Evolutionary conservation across 2,113 vertebrate species (phyloP).

Genomic region (Noctilio leporinus): DNA sequence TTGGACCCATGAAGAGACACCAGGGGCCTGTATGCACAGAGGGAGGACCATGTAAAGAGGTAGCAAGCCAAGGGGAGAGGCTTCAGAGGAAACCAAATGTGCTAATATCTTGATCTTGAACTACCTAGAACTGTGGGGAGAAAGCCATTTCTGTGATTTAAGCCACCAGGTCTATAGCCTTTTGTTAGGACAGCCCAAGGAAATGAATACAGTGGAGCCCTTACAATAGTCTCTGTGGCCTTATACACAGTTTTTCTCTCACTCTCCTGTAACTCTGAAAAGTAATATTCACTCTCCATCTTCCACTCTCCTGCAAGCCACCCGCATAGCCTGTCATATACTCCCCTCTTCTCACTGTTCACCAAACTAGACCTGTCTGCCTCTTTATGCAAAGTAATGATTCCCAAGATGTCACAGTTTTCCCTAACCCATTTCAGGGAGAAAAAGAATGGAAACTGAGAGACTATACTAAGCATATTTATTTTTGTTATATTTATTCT

Average conservation of each 20-base stretch:
- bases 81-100: neutral
- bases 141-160: neutral
- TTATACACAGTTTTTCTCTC: neutral
- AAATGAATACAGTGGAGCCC: neutral
- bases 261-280: neutral
- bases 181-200: neutral
- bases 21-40: accelerated
- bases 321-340: neutral
- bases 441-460: neutral
- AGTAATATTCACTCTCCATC: neutral
- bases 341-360: neutral
- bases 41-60: neutral
- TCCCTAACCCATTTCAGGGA: neutral
- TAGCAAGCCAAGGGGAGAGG: neutral
- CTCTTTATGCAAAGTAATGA: neutral
- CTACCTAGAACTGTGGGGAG: neutral
- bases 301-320: neutral
- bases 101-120: neutral
- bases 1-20: neutral
- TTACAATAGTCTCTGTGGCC: neutral
- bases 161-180: neutral
- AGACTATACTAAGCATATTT: neutral
- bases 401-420: neutral
- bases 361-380: no score
- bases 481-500: neutral